phyloP scores from a whole-genome alignment of 2,888 invertebrate species.

The Bugula neritina region DNA sequence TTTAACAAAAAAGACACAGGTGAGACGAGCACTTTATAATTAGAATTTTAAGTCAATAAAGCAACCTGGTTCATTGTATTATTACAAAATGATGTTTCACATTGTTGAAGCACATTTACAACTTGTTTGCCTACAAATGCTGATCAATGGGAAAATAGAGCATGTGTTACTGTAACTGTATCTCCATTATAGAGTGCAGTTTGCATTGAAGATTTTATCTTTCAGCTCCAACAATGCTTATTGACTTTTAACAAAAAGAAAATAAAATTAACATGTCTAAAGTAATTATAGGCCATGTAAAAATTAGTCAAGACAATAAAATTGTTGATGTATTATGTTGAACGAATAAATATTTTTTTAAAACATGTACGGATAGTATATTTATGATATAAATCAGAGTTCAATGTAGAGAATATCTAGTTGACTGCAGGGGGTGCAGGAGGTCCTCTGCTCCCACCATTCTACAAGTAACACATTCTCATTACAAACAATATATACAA shows the following conservation, averaged over 20 bases:
- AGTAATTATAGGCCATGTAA: too few relatives aligned
- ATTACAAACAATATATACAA: not conserved
- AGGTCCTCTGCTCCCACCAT: constrained; percentile 14
- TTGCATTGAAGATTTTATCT: not conserved
- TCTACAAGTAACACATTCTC: not conserved
- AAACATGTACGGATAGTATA: too few relatives aligned
- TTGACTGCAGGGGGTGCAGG: not conserved
- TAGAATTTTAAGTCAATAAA: constrained; percentile 26
- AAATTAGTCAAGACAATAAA: too few relatives aligned
- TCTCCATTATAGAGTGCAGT: not conserved
- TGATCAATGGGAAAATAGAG: constrained; percentile 17
- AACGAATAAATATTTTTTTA: too few relatives aligned
- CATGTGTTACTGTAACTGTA: not conserved
- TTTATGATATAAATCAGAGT: too few relatives aligned
- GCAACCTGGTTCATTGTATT: not conserved
- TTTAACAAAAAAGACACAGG: not conserved
- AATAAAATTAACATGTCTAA: too few relatives aligned
- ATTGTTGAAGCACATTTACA: not conserved
- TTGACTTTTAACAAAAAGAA: too few relatives aligned
- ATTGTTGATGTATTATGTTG: too few relatives aligned
- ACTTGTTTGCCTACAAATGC: not conserved
- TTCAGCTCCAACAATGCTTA: not conserved
- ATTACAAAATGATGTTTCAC: not conserved
- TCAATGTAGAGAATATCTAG: too few relatives aligned
- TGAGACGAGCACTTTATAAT: constrained; percentile 12